phyloP scores from a whole-genome alignment of 1,140 invertebrate species.

The Brachionus asplanchnoidis region DNA sequence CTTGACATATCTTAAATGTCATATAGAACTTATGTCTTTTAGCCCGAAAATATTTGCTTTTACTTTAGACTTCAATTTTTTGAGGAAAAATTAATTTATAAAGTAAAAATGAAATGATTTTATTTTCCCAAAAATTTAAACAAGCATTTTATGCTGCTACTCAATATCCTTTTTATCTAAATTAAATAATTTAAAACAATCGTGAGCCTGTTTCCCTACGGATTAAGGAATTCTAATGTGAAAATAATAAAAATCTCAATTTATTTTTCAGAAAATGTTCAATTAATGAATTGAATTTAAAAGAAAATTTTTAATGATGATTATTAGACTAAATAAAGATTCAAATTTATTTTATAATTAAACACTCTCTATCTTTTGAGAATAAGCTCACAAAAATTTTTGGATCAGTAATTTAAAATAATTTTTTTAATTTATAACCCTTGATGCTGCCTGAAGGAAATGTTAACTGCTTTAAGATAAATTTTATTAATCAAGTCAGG shows the following conservation, averaged over 20 bases:
- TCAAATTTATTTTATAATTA: background rate
- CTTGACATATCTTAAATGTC: background rate
- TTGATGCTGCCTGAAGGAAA: background rate
- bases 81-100: background rate
- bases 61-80: background rate
- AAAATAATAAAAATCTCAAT: background rate
- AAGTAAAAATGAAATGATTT: background rate
- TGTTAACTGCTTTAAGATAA: background rate
- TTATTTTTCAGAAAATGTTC: background rate
- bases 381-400: background rate
- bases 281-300: background rate
- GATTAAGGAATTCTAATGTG: background rate
- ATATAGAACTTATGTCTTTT: background rate
- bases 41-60: background rate
- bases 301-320: background rate
- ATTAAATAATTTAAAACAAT: background rate
- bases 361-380: background rate
- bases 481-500: background rate
- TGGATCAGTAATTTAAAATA: background rate
- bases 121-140: background rate
- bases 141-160: background rate
- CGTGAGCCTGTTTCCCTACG: background rate
- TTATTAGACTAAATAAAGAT: background rate
- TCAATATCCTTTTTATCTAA: background rate
- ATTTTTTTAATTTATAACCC: background rate